Evolutionary conservation across 2,888 invertebrate genomes (phyloP).

Genomic region (Andricus quercusramuli): DNA sequence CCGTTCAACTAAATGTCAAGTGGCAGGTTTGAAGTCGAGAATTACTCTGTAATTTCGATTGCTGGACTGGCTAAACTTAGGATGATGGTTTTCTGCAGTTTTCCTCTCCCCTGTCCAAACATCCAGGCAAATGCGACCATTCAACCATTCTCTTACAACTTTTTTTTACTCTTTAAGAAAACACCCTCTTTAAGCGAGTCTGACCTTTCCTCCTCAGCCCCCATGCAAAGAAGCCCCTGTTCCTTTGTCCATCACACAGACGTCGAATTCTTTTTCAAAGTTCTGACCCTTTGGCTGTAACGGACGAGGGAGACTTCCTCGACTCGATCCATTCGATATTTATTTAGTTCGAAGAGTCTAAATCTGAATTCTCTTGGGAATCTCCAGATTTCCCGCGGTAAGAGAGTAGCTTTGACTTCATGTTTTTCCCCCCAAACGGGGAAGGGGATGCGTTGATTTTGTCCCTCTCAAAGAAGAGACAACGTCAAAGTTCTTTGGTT

Average conservation of each 20-base stretch:
- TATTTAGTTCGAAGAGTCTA: constrained; percentile 61
- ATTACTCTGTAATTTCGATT: too few relatives aligned
- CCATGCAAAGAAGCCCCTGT: constrained; percentile 67
- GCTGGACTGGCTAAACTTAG: too few relatives aligned
- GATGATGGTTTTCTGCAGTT: too few relatives aligned
- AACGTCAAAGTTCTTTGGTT: neutral
- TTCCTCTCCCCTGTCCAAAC: too few relatives aligned
- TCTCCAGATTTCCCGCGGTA: constrained; percentile 55
- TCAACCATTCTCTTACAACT: too few relatives aligned
- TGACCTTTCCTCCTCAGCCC: constrained; percentile 55
- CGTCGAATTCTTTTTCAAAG: constrained; percentile 56
- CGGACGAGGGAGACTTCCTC: constrained; percentile 55
- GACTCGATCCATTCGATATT: constrained; percentile 61
- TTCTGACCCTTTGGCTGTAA: constrained; percentile 56
- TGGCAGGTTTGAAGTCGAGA: too few relatives aligned
- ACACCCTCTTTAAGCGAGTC: neutral
- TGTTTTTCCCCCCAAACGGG: neutral
- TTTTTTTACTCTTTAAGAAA: neutral
- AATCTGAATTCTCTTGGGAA: constrained; percentile 45
- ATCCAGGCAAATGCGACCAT: too few relatives aligned
- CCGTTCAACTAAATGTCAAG: too few relatives aligned
- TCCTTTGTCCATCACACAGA: constrained; percentile 61
- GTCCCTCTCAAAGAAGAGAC: neutral
- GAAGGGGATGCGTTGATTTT: constrained; percentile 21
- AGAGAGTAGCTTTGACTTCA: constrained; percentile 20